A percentile compares a stretch with the other conserved stretches of the same genome.
These are phyloP conservation scores for Drosophila orosa DNA, from an alignment of 1,140 invertebrate species.

Conservation along the genomic window DNA sequence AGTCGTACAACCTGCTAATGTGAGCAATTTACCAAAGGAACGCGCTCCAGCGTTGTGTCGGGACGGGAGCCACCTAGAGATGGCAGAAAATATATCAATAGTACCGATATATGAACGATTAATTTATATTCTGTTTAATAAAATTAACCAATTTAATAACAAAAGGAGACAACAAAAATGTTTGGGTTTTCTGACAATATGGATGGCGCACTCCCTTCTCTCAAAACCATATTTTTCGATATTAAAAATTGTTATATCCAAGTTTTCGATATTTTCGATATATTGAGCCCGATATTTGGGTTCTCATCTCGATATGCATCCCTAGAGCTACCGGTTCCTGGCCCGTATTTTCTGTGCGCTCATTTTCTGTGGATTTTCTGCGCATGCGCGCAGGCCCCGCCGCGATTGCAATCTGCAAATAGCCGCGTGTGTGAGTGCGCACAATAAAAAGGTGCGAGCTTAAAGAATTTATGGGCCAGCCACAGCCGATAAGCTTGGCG, in stretches of 20 bases:
- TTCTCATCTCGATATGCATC: constrained; percentile 3
- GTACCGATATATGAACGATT: background rate
- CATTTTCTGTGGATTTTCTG: constrained; percentile 41
- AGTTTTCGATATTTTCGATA: background rate
- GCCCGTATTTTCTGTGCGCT: background rate
- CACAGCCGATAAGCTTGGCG: constrained; percentile 56
- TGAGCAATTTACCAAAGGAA: constrained; percentile 83
- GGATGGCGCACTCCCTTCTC: too few relatives aligned
- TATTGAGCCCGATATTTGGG: background rate
- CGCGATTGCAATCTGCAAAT: constrained; percentile 70
- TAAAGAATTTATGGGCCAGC: constrained; percentile 83
- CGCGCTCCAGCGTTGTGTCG: constrained; percentile 48
- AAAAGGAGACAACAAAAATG: too few relatives aligned
- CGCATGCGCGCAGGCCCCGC: constrained; percentile 67
- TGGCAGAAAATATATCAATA: background rate
- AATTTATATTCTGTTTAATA: background rate
- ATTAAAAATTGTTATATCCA: background rate
- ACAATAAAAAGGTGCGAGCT: constrained; percentile 84
- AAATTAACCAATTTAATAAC: too few relatives aligned
- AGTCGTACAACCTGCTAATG: constrained; percentile 84
- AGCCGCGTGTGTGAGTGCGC: constrained; percentile 70
- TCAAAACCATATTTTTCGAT: too few relatives aligned
- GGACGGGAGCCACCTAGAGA: constrained; percentile 26
- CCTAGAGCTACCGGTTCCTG: constrained; percentile 18
- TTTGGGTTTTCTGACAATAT: too few relatives aligned